Evolutionary conservation across 2,113 vertebrate species (phyloP), one percentile per base, ranked within the genome.

Genomic region (Crotophaga sulcirostris): DNA sequence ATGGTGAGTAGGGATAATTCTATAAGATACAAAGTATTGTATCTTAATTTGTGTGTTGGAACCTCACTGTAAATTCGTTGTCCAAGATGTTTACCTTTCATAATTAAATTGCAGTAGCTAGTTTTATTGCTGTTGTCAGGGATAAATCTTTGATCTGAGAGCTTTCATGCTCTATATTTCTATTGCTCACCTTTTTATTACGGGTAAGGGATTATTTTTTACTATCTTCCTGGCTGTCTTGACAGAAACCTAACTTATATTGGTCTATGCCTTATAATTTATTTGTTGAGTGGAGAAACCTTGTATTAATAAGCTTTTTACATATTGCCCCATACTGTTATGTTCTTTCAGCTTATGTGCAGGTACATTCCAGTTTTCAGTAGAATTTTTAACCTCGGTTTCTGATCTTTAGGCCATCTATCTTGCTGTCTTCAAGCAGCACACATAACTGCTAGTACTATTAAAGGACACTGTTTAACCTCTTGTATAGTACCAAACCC

Each of bases 81-180:
- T 79, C 95, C 82, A 89, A 94, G 97, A 89, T 68, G 58, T 94
- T 95, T 97, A 87, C 94, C 93, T 96, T 96, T 98, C 97, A 97
- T 97, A 98, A 98, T 98, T 98, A 98, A 98, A 97, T 97, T 96
- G 86, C 95, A 89, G 79, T 95, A 96, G 89, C 94, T 95, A 85
- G 93, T 93, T 98, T 98, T 98, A 98, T 97, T 96, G 96, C 90
- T 79, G 47, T 87, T 97, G 87, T 52, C 54, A 82, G 68, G 82
- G 84, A 98, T 98, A 98, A 98, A 98, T 98, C 95, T 95, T 95
- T 87, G 87, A 92, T 94, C 93, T 93, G 83, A 67, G 85, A 97
- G 93, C 78, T 97, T 93, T 96, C 94, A 82, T 47, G 56, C 52
- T 89, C 78, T 76, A 4, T 96, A 72, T 98, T 89, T 97, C 91